Evolutionary conservation across 2,888 invertebrate species (phyloP), one percentile per base, ranked within the genome.

Genomic region (Lucinisca nassula): DNA sequence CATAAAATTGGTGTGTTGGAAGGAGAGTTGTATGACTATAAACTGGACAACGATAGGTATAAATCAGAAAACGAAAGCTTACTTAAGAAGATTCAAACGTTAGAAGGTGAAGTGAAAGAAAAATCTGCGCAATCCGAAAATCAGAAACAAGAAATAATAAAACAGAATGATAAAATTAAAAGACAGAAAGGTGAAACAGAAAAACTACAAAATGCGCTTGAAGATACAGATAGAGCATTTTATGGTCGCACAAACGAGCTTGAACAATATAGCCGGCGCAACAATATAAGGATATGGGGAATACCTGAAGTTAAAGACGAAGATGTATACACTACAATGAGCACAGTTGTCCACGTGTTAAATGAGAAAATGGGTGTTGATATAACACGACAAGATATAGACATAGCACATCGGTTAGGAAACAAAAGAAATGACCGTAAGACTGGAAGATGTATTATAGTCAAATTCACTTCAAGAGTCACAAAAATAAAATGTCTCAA

Each of bases 341-440:
- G 27, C 24, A 27, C 27, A 27, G 45, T 74, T 4, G 40, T 74
- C 49, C 14, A 27, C 27, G 21, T 24, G 30, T 27, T 45, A 27
- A 74, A 74, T 17, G 49, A 74, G 74, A 40, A 27, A 45, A 74
- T 27, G 49, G 49, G 74, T 14, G 74, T n/a, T 10, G 30, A 45
- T 74, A 21, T 74, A 49, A 21, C 12, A n/a, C 6, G 45, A 40
- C 4, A 49, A 27, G 74, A 74, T 27, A 74, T 74, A 3, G 45
- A 74, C 32, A 74, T 74, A 74, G 45, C 74, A 1, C 74, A 74
- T 37, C n/a, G 74, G 32, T 27, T 74, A 12, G 74, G 74, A 3
- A 45, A 45, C 27, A 30, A 30, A 45, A 61, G 30, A 10, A 61
- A 61, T 27, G 61, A 30, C 3, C 2, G 6, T 2, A 74, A 74